Evolutionary conservation across 2,797 vertebrate species (phyloP), one percentile per base, ranked within the genome.

Genomic region (Tenualosa ilisha): DNA sequence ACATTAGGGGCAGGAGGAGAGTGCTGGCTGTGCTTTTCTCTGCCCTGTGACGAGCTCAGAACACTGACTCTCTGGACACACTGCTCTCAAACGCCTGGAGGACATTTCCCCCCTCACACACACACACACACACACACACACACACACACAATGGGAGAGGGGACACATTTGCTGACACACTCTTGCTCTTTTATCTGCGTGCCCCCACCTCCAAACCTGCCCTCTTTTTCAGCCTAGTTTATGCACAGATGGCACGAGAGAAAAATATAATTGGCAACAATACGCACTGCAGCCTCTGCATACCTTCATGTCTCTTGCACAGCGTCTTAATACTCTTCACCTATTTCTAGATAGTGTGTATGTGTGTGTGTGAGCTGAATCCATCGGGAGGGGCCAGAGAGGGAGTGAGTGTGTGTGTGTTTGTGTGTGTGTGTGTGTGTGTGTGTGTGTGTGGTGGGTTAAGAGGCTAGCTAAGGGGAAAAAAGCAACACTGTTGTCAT

Each of bases 401-500:
- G 88, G 91, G 87, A 90, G 90, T 92, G 91, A 91, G 49, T 37
- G 46, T 83, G 61, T 26, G 61, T 65, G 88, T 84, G 89, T 72
- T 59, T 68, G 84, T 91, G 90, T 92, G 43, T 90, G 0, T 87
- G 91, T 37, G 46, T 83, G 61, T 26, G 61, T 65, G 88, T 84
- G 89, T 72, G 63, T 68, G 84, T 91, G 90, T 92, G 43, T 90
- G 0, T 87, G 91, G 91, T 91, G 90, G 92, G 93, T 83, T 88
- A 87, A 50, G 54, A 84, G 49, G 51, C 61, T 79, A 82, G 85
- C 37, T 63, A 84, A 87, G 90, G 89, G 81, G 83, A 89, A 89
- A 86, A 65, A 68, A 87, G 82, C 92, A 93, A 91, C 90, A 91
- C 90, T 40, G 87, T 90, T 97, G 96, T 97, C 97, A 97, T 91